These are phyloP conservation scores for Cyaniris semiargus DNA, from an alignment of 2,888 invertebrate genomes.

Conservation along the genomic window DNA sequence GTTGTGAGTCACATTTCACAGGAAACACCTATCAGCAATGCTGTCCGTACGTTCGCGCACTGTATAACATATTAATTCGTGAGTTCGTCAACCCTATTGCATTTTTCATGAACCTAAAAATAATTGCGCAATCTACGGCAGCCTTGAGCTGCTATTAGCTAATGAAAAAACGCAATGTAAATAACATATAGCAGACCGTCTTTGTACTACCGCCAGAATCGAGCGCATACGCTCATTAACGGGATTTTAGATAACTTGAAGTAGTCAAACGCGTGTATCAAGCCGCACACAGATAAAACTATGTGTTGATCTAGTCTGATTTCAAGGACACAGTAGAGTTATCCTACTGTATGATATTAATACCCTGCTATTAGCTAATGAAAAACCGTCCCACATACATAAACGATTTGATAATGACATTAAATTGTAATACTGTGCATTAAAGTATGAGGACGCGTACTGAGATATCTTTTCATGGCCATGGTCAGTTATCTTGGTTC, in stretches of 20 bases:
- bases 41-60: constrained; percentile 38
- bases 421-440: too few relatives aligned
- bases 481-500: constrained; percentile 30
- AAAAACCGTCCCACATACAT: constrained; percentile 31
- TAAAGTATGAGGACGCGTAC: constrained; percentile 40
- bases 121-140: constrained; percentile 57
- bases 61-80: constrained; percentile 42
- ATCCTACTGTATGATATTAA: not conserved
- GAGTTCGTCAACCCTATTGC: constrained; percentile 57
- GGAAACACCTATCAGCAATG: constrained; percentile 33
- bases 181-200: not conserved
- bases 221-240: not conserved
- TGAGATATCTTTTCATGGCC: constrained; percentile 40
- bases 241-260: not conserved
- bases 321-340: not conserved
- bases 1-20: constrained; percentile 11
- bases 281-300: not conserved
- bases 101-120: constrained; percentile 54
- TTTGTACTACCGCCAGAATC: not conserved
- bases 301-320: not conserved
- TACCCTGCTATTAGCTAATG: constrained; percentile 34
- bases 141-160: constrained; percentile 55
- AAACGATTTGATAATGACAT: constrained; percentile 53
- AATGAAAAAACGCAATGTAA: constrained; percentile 16
- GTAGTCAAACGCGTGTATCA: not conserved